Evolutionary conservation across 2,888 invertebrate species (phyloP).

Genomic region (Nasonovia ribisnigri): DNA sequence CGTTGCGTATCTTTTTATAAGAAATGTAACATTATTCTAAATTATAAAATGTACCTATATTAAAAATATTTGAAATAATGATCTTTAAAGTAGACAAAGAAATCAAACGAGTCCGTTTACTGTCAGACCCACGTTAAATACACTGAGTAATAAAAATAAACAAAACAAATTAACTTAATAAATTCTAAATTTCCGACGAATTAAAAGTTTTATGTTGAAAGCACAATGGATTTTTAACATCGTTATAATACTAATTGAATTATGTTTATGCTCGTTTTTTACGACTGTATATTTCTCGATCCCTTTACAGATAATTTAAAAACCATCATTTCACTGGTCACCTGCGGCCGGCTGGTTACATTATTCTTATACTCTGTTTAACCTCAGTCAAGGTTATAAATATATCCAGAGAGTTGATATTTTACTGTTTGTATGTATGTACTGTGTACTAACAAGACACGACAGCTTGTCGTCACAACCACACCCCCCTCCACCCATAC

Average conservation of each 20-base stretch:
- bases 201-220: slow-evolving; percentile 39
- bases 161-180: not conserved
- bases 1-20: too few relatives aligned
- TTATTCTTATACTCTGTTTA: not conserved
- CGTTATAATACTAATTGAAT: slow-evolving; percentile 46
- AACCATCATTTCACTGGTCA: slow-evolving; percentile 32
- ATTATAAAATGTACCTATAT: not conserved
- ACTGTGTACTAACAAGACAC: too few relatives aligned
- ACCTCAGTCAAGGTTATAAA: not conserved
- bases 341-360: not conserved
- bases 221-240: not conserved
- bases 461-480: too few relatives aligned
- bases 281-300: not conserved
- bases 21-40: not conserved
- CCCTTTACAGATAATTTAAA: not conserved
- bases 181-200: not conserved
- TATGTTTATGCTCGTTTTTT: not conserved
- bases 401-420: not conserved
- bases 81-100: not conserved
- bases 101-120: not conserved
- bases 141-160: not conserved
- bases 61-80: not conserved
- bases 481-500: too few relatives aligned
- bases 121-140: not conserved
- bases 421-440: not conserved